A percentile compares a stretch with the other conserved stretches of the same genome.
phyloP scores from a whole-genome alignment of 2,797 vertebrate genomes.

The Nannoperca obscura region DNA sequence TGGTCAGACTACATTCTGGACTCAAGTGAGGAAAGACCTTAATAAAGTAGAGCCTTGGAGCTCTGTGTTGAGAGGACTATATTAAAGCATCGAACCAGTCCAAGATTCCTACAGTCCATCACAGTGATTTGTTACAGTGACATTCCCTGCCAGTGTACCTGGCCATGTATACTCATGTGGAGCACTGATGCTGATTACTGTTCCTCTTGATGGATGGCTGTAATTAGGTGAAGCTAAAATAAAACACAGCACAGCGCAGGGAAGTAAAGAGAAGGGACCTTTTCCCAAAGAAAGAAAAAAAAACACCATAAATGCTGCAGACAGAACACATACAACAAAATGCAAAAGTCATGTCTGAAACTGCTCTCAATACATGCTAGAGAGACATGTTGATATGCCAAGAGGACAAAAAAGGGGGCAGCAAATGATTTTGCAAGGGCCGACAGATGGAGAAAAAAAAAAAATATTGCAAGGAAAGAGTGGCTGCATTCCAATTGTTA shows the following conservation, averaged over 20 bases:
- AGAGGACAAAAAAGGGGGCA: neutral
- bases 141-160: constrained; percentile 9
- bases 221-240: constrained; percentile 32
- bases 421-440: constrained; percentile 1
- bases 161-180: constrained; percentile 16
- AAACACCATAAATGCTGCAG: neutral
- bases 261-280: neutral
- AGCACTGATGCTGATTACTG: constrained; percentile 17
- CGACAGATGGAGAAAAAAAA: neutral
- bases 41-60: neutral
- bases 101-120: constrained; percentile 24
- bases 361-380: neutral
- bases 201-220: constrained; percentile 31
- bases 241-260: neutral
- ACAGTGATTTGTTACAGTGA: constrained; percentile 6
- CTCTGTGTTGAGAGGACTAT: neutral
- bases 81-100: neutral
- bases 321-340: neutral
- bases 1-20: neutral
- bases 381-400: neutral
- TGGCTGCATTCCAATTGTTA: constrained; percentile 23
- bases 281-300: neutral
- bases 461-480: neutral
- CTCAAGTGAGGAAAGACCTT: neutral
- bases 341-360: neutral